Conservation (phyloP, 2,797 vertebrate species). For the Oceanodroma leucorhoa region DNA sequence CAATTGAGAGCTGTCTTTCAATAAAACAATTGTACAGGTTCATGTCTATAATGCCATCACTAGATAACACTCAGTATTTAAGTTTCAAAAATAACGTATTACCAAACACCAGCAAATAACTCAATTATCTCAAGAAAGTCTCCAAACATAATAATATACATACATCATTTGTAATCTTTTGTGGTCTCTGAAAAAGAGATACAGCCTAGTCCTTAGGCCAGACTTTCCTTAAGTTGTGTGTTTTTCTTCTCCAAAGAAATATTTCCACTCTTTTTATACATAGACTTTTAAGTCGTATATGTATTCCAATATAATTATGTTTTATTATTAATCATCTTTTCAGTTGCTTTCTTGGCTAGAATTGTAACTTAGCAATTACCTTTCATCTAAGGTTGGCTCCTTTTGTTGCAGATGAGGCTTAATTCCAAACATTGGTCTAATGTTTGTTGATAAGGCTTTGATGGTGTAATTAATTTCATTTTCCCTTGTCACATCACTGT, state of each 20-base stretch:
- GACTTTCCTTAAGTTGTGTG: not conserved
- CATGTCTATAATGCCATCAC: not conserved
- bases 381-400: slow-evolving; percentile 93
- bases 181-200: not conserved
- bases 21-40: not conserved
- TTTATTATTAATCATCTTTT: not conserved
- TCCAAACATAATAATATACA: not conserved
- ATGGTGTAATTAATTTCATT: slow-evolving; percentile 97
- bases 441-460: slow-evolving; percentile 97
- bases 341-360: slow-evolving; percentile 4
- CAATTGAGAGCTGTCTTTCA: not conserved
- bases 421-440: slow-evolving; percentile 92
- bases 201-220: not conserved
- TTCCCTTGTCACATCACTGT: slow-evolving; percentile 96
- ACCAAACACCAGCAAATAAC: not conserved
- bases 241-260: not conserved
- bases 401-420: slow-evolving; percentile 97
- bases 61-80: not conserved
- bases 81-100: not conserved
- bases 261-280: not conserved
- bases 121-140: not conserved
- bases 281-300: not conserved
- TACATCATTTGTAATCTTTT: not conserved
- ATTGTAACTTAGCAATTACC: slow-evolving; percentile 77
- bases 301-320: not conserved